Percentiles rank a stretch among this genome's conserved stretches.
phyloP scores from a whole-genome alignment of 1,140 invertebrate genomes.

The Agrypnia vestita region DNA sequence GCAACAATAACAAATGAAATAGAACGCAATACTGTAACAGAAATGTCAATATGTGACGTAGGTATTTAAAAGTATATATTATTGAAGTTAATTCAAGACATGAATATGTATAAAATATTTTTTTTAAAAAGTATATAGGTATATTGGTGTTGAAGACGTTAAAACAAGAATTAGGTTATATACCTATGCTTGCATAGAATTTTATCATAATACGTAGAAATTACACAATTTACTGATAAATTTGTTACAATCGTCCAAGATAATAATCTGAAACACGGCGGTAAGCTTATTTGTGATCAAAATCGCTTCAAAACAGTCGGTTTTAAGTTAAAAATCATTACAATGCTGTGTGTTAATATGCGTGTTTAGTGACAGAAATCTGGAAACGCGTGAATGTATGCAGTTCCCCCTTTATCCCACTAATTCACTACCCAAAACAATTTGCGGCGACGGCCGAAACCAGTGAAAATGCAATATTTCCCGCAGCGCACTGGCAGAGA shows the following conservation, averaged over 20 bases:
- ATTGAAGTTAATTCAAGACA: too few species aligned
- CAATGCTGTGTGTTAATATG: neutral
- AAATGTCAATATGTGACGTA: too few species aligned
- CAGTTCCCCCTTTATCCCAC: conserved; percentile 1
- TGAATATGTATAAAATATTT: too few species aligned
- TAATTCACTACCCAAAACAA: conserved; percentile 27
- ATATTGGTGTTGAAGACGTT: too few species aligned
- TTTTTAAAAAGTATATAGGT: too few species aligned
- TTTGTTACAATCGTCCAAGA: neutral
- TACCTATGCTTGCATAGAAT: too few species aligned
- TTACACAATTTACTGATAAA: conserved; percentile 18
- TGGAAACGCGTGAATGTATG: conserved; percentile 7
- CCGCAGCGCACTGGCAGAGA: neutral
- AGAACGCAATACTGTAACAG: too few species aligned
- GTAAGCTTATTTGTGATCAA: neutral
- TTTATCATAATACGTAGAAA: neutral
- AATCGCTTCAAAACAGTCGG: neutral
- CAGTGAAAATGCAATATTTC: neutral
- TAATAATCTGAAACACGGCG: neutral
- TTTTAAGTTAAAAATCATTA: conserved; percentile 3
- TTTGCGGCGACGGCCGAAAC: neutral
- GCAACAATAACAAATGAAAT: too few species aligned
- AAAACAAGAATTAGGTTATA: too few species aligned
- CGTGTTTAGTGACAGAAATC: conserved; percentile 22
- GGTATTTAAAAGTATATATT: too few species aligned